These are phyloP conservation scores for Eupithecia centaureata DNA, from an alignment of 2,888 invertebrate species.

Conservation along the genomic window DNA sequence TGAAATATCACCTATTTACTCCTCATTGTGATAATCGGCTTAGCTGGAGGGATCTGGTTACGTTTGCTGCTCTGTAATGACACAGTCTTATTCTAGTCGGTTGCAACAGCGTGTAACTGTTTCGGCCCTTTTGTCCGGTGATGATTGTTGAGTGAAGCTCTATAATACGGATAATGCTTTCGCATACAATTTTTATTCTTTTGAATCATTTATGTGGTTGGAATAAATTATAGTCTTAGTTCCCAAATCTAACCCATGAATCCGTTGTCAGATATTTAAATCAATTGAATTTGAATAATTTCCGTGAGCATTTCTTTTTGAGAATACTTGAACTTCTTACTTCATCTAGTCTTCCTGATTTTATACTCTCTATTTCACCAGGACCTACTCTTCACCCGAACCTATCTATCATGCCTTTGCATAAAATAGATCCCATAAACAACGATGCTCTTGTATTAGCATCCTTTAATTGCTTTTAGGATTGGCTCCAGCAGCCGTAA, in stretches of 20 bases:
- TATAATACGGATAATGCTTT: slow-evolving; percentile 63
- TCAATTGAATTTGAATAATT: neutral
- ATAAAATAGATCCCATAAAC: slow-evolving; percentile 26
- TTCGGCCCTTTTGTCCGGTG: slow-evolving; percentile 75
- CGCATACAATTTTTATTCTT: slow-evolving; percentile 57
- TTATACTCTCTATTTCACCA: neutral
- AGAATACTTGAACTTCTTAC: neutral
- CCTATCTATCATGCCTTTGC: slow-evolving; percentile 18
- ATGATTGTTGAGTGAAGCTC: slow-evolving; percentile 71
- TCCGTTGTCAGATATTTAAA: neutral
- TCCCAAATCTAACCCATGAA: slow-evolving; percentile 20
- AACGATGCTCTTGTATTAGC: slow-evolving; percentile 22
- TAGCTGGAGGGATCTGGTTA: slow-evolving; percentile 52
- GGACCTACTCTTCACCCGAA: neutral
- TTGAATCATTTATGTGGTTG: slow-evolving; percentile 22
- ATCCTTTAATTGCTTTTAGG: slow-evolving; percentile 34
- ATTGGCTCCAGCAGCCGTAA: slow-evolving; percentile 29
- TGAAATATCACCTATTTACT: slow-evolving; percentile 55
- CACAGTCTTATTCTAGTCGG: slow-evolving; percentile 60
- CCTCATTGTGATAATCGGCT: slow-evolving; percentile 39
- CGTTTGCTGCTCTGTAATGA: slow-evolving; percentile 69
- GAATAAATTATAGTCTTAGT: slow-evolving; percentile 21
- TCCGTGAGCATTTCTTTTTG: neutral
- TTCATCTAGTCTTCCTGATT: neutral
- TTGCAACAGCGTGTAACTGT: slow-evolving; percentile 70